phyloP scores from a whole-genome alignment of 2,888 invertebrate genomes.

The Drosophila kuntzei region DNA sequence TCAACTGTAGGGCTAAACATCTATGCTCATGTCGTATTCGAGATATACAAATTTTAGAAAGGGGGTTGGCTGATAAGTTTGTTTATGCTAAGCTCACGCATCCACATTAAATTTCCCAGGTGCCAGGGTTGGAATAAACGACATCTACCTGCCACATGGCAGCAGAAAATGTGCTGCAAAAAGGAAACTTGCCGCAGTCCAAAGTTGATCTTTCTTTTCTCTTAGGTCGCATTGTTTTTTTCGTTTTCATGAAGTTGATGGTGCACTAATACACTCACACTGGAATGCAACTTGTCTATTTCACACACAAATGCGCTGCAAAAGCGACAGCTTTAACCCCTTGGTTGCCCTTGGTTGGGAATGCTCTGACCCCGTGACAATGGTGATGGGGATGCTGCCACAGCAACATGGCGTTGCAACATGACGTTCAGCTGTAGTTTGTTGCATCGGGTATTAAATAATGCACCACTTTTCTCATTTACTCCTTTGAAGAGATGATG shows the following conservation, averaged over 20 bases:
- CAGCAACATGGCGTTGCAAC: slow-evolving; percentile 49
- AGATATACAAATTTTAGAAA: not conserved
- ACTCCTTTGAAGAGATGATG: not conserved
- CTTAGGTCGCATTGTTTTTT: slow-evolving; percentile 5
- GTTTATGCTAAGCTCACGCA: slow-evolving; percentile 69
- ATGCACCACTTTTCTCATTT: not conserved
- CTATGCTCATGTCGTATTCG: not conserved
- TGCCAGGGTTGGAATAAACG: slow-evolving; percentile 61
- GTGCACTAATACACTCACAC: slow-evolving; percentile 26
- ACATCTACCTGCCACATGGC: slow-evolving; percentile 65
- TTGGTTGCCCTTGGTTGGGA: not conserved
- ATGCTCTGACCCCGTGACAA: not conserved
- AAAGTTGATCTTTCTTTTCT: slow-evolving; percentile 27
- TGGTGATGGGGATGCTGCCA: slow-evolving; percentile 31
- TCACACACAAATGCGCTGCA: slow-evolving; percentile 74
- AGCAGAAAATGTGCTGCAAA: slow-evolving; percentile 67
- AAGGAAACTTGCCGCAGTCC: slow-evolving; percentile 53
- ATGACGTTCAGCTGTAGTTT: slow-evolving; percentile 51
- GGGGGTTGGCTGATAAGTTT: slow-evolving; percentile 4
- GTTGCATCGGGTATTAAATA: slow-evolving; percentile 63
- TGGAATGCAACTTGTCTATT: slow-evolving; percentile 75
- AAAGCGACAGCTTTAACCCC: slow-evolving; percentile 49
- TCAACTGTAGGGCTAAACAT: not conserved
- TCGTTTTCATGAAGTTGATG: slow-evolving; percentile 40
- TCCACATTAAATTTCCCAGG: slow-evolving; percentile 71